Conservation (phyloP, 2,113 vertebrate species). For the Macaca nemestrina region DNA sequence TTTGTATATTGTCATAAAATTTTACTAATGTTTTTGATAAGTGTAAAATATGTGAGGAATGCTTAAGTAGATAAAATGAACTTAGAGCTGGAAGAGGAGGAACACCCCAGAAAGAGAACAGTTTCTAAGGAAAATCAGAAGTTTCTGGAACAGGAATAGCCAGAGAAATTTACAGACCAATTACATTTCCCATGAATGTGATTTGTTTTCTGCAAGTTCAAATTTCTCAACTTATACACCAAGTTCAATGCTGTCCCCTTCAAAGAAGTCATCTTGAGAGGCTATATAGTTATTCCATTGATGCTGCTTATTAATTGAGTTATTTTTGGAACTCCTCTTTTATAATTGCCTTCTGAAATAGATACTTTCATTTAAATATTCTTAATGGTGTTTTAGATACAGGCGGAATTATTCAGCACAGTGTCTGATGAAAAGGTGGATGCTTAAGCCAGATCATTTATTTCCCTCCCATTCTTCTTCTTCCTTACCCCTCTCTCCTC, state of each 20-base stretch:
- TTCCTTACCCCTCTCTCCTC: background rate
- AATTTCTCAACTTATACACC: background rate
- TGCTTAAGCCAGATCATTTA: background rate
- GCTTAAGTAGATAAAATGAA: background rate
- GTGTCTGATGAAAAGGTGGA: background rate
- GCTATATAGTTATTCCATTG: background rate
- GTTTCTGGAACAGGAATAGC: background rate
- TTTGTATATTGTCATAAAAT: background rate
- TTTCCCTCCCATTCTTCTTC: background rate
- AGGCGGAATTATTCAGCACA: constrained; percentile 44
- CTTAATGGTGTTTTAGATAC: constrained; percentile 53
- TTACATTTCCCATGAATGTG: background rate
- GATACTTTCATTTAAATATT: constrained; percentile 38
- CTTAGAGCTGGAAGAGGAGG: background rate
- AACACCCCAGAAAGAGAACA: background rate
- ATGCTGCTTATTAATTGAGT: background rate
- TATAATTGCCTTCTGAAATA: constrained; percentile 52
- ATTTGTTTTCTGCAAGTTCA: constrained; percentile 4
- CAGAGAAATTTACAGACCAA: background rate
- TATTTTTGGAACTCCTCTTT: constrained; percentile 40
- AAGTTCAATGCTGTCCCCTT: background rate
- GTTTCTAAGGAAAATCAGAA: background rate
- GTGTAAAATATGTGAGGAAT: background rate
- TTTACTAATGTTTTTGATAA: constrained; percentile 8
- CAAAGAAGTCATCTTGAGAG: background rate